phyloP scores from a whole-genome alignment of 2,888 invertebrate genomes.

The Periphyllus acericola region DNA sequence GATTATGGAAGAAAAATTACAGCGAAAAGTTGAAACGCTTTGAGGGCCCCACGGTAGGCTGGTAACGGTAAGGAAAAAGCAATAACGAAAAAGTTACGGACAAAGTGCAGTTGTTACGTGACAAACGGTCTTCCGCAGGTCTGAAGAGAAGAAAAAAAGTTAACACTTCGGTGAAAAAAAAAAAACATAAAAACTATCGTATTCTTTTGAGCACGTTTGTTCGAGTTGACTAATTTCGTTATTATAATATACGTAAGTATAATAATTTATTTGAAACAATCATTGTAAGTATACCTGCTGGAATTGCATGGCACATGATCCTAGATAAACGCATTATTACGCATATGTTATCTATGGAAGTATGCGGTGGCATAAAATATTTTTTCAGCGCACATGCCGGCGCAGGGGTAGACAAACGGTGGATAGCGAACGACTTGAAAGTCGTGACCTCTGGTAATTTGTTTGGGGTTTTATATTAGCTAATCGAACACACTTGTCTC shows the following conservation, averaged over 20 bases:
- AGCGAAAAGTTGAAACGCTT: slow-evolving; percentile 46
- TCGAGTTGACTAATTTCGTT: slow-evolving; percentile 15
- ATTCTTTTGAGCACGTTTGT: background rate
- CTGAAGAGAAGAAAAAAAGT: background rate
- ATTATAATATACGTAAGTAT: background rate
- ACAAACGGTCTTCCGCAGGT: slow-evolving; percentile 28
- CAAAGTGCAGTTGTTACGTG: slow-evolving; percentile 61
- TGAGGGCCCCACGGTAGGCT: background rate
- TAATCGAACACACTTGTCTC: too few species aligned
- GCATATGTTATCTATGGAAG: too few species aligned
- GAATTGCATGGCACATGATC: too few species aligned
- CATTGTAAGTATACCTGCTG: too few species aligned
- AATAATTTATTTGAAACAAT: background rate
- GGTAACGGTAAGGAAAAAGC: slow-evolving; percentile 46
- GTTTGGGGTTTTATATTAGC: too few species aligned
- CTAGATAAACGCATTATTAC: background rate
- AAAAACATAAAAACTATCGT: background rate
- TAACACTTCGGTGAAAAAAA: background rate
- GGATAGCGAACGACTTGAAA: too few species aligned
- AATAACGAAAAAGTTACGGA: slow-evolving; percentile 61
- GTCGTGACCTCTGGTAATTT: too few species aligned
- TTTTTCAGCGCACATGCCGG: too few species aligned
- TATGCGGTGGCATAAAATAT: too few species aligned
- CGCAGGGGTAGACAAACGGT: too few species aligned
- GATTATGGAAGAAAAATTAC: slow-evolving; percentile 59